A percentile compares a stretch with the other conserved stretches of the same genome.
These are phyloP conservation scores for Otus scops DNA, from an alignment of 2,797 vertebrate species.

Conservation along the genomic window DNA sequence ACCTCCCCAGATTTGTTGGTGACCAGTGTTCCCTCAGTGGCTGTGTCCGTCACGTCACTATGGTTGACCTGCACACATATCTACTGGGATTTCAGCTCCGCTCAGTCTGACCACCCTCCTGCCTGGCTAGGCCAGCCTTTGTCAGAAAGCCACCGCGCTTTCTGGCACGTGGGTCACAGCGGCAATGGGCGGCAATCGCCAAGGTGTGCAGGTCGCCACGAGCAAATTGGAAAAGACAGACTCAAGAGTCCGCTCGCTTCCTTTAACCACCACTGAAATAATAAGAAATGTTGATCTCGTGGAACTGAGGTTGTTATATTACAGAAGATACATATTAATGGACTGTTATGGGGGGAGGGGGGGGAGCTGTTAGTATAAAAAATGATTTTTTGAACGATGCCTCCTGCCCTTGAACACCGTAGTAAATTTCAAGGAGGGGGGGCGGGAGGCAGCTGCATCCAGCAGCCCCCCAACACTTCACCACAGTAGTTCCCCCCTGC, in stretches of 20 bases:
- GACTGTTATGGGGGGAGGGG: neutral
- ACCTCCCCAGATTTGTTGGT: neutral
- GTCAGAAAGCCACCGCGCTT: neutral
- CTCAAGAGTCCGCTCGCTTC: neutral
- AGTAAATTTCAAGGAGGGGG: neutral
- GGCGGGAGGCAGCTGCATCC: neutral
- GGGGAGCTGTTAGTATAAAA: neutral
- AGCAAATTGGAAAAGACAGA: neutral
- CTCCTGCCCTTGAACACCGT: neutral
- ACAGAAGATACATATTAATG: neutral
- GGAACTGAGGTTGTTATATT: neutral
- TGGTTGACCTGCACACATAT: neutral
- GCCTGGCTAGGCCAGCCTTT: neutral
- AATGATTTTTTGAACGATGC: neutral
- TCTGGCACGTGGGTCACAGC: fast-evolving
- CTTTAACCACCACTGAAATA: neutral
- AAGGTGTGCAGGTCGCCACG: fast-evolving
- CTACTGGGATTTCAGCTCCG: neutral
- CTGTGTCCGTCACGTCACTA: fast-evolving
- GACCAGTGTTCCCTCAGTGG: neutral
- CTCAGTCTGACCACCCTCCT: neutral
- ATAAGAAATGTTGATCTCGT: neutral
- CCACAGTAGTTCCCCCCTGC: fast-evolving
- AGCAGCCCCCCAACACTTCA: neutral
- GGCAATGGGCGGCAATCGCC: neutral